These are phyloP conservation scores for Cheilosia impressa DNA, from an alignment of 2,888 invertebrate species.

Conservation along the genomic window DNA sequence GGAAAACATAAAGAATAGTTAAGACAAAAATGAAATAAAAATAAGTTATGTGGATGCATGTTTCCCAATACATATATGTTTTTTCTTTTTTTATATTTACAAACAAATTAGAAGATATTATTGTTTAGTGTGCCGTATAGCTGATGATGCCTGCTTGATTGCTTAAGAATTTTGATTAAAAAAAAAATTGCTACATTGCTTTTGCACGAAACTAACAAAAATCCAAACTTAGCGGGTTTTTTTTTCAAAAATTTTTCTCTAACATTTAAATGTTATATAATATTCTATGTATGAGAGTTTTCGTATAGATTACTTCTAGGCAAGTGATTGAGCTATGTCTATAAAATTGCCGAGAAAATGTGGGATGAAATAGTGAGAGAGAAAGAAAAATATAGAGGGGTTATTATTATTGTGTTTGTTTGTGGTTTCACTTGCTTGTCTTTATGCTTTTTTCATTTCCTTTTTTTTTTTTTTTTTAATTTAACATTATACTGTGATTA, in stretches of 20 bases:
- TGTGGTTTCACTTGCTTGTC: conserved; percentile 62
- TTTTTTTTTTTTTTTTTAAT: conserved; percentile 45
- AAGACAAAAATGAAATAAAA: conserved; percentile 26
- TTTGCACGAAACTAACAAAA: conserved; percentile 66
- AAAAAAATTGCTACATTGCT: conserved; percentile 55
- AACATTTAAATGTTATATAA: conserved; percentile 24
- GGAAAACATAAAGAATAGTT: conserved; percentile 4
- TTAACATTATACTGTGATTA: conserved; percentile 67
- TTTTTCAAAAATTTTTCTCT: conserved; percentile 33
- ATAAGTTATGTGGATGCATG: conserved; percentile 59
- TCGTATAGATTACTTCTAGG: conserved; percentile 28
- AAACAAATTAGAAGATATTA: conserved; percentile 59
- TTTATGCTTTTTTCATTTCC: conserved; percentile 54
- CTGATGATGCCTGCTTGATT: conserved; percentile 48
- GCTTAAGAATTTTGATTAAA: conserved; percentile 28
- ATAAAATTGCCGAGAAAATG: conserved; percentile 54
- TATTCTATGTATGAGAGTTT: conserved; percentile 20
- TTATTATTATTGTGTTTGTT: conserved; percentile 54
- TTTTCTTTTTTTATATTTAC: conserved; percentile 59
- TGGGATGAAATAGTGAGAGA: conserved; percentile 54
- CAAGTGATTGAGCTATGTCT: conserved; percentile 47
- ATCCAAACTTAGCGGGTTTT: conserved; percentile 38
- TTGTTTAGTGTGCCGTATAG: conserved; percentile 56
- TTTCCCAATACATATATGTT: conserved; percentile 35
- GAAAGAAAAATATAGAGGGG: conserved; percentile 42